A percentile compares a stretch with the other conserved stretches of the same genome.
These are phyloP conservation scores for Eugnorisma glareosa DNA, from an alignment of 2,888 invertebrate species.

Conservation along the genomic window DNA sequence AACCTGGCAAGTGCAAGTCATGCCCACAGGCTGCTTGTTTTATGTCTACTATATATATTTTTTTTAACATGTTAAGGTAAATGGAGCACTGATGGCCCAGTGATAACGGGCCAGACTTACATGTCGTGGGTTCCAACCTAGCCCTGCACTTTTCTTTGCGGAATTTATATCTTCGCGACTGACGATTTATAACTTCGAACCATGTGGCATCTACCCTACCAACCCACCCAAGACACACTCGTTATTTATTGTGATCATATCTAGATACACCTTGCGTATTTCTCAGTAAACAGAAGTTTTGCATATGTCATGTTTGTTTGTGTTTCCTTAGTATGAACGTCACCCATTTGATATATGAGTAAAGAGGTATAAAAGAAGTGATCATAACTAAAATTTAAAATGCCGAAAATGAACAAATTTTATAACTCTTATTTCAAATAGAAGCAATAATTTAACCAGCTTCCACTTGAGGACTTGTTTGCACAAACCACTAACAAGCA, in stretches of 20 bases:
- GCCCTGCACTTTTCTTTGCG: neutral
- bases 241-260: neutral
- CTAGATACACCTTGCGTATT: neutral
- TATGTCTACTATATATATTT: neutral
- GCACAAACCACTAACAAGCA: slow-evolving; percentile 13
- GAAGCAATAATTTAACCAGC: neutral
- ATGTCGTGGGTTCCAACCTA: neutral
- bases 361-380: slow-evolving; percentile 16
- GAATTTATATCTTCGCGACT: neutral
- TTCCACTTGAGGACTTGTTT: neutral
- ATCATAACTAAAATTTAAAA: neutral
- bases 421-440: neutral
- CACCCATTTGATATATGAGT: slow-evolving; percentile 11
- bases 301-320: neutral
- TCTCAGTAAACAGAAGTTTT: slow-evolving; percentile 8
- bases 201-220: neutral
- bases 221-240: neutral
- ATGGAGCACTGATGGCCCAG: neutral
- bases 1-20: slow-evolving; percentile 5
- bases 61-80: neutral
- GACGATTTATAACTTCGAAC: neutral
- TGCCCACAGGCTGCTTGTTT: neutral
- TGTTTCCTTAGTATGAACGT: neutral
- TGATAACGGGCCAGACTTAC: neutral
- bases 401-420: neutral